A percentile compares a stretch with the other conserved stretches of the same genome.
Conservation (phyloP, 2,888 invertebrate species). For the Cacoxenus indagator region DNA sequence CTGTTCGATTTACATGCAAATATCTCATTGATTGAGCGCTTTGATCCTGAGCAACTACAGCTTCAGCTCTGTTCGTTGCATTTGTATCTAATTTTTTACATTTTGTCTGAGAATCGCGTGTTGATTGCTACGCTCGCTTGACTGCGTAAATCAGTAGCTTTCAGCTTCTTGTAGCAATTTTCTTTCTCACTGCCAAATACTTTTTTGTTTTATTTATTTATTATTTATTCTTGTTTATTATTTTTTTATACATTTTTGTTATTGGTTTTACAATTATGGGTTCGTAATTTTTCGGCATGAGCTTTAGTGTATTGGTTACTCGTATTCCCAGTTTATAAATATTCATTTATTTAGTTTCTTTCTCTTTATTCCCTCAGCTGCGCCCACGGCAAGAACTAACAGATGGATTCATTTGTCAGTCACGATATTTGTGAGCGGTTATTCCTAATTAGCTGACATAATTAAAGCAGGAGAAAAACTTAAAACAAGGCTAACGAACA, state of each 20-base stretch:
- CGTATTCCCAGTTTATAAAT: slow-evolving; percentile 8
- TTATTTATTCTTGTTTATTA: background rate
- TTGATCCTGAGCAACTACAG: slow-evolving; percentile 5
- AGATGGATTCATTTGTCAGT: background rate
- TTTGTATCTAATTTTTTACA: too few species aligned
- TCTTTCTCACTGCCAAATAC: background rate
- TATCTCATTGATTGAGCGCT: slow-evolving; percentile 12
- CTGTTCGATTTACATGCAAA: slow-evolving; percentile 15
- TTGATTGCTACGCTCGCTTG: slow-evolving; percentile 8
- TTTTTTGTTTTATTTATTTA: background rate
- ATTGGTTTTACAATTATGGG: too few species aligned
- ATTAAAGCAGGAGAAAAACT: background rate
- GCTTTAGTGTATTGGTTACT: background rate
- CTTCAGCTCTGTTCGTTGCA: background rate
- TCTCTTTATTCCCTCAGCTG: background rate
- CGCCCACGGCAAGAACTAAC: background rate
- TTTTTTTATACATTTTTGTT: background rate
- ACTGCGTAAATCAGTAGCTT: slow-evolving; percentile 16
- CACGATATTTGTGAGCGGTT: background rate
- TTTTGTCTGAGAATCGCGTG: slow-evolving; percentile 3
- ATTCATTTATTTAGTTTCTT: background rate
- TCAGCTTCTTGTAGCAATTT: background rate
- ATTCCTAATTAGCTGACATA: background rate
- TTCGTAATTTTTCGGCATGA: too few species aligned
- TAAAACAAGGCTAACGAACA: background rate